Evolutionary conservation across 2,888 invertebrate genomes (phyloP).

Genomic region (Lithophane socia): DNA sequence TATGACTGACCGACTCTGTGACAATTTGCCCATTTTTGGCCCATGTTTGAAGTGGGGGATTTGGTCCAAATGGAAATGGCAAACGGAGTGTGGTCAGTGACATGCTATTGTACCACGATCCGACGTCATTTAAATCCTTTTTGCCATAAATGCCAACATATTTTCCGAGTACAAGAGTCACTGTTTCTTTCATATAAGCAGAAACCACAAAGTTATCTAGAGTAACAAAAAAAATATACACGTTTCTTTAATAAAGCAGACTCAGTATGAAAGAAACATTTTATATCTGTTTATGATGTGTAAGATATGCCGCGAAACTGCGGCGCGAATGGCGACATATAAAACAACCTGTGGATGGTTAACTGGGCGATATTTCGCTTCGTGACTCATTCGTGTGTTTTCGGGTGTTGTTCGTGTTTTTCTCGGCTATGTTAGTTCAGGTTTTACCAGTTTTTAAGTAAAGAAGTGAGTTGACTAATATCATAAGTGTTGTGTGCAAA

Average conservation of each 20-base stretch:
- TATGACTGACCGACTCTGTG: background rate
- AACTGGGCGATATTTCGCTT: background rate
- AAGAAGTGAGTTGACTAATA: background rate
- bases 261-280: constrained; percentile 48
- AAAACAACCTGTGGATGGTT: constrained; percentile 48
- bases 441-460: background rate
- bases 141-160: background rate
- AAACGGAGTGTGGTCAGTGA: background rate
- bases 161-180: background rate
- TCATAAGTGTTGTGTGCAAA: background rate
- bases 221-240: constrained; percentile 11
- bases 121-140: background rate
- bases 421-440: background rate
- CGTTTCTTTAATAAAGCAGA: background rate
- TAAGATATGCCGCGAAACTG: constrained; percentile 61
- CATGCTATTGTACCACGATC: background rate
- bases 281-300: constrained; percentile 66
- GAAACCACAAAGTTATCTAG: background rate
- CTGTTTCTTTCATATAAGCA: background rate
- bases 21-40: background rate
- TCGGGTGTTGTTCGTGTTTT: background rate
- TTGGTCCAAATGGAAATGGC: background rate
- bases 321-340: constrained; percentile 27
- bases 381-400: background rate
- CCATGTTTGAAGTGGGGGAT: background rate